Percentiles rank a stretch among this genome's conserved stretches.
Conservation (phyloP, 1,140 invertebrate species). For the Microplitis demolitor region DNA sequence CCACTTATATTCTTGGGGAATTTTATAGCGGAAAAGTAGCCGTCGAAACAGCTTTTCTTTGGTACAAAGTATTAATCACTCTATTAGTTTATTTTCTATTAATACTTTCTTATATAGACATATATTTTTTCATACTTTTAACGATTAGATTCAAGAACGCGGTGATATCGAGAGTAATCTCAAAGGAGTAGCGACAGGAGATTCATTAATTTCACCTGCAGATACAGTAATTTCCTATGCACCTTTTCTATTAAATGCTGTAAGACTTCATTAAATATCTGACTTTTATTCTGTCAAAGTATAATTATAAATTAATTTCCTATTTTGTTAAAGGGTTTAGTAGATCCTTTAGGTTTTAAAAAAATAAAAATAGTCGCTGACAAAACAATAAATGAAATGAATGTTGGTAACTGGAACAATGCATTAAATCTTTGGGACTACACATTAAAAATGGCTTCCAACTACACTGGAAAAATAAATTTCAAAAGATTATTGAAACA, state of each 20-base stretch:
- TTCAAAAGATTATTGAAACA: too few species aligned
- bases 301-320: too few species aligned
- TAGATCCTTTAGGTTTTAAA: too few species aligned
- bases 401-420: too few species aligned
- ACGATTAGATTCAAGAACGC: constrained; percentile 65
- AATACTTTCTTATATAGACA: background rate
- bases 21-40: constrained; percentile 92
- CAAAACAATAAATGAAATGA: too few species aligned
- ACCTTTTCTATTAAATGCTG: constrained; percentile 73
- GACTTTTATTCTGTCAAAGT: too few species aligned
- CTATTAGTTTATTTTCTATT: constrained; percentile 10
- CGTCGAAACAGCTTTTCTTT: constrained; percentile 71
- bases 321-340: too few species aligned
- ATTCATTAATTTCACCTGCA: constrained; percentile 85
- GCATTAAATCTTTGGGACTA: too few species aligned
- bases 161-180: constrained; percentile 74
- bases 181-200: constrained; percentile 78
- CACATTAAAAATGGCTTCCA: too few species aligned
- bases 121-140: constrained; percentile 25
- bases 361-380: too few species aligned
- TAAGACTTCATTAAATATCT: constrained; percentile 41
- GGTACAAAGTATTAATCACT: constrained; percentile 65
- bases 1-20: constrained; percentile 82
- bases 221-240: constrained; percentile 82
- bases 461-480: too few species aligned